These are phyloP conservation scores for Ctenodactylus gundi DNA, from an alignment of 2,113 vertebrate genomes.

Conservation along the genomic window DNA sequence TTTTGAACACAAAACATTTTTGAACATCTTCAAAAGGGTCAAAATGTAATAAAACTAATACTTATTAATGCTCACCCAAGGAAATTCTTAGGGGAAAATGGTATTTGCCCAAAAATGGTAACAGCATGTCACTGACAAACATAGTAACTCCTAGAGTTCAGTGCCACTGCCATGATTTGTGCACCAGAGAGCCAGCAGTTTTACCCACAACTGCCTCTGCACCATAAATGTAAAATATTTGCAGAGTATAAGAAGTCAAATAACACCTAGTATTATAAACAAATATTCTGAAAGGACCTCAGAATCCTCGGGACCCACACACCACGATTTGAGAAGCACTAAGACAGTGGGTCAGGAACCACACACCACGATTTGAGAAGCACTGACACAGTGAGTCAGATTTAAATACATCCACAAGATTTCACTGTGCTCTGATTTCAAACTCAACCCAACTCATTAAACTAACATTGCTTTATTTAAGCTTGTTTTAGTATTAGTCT, in stretches of 20 bases:
- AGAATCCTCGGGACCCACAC: not conserved
- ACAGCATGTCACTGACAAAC: not conserved
- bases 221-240: not conserved
- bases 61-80: not conserved
- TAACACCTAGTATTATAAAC: not conserved
- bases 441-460: not conserved
- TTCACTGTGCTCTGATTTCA: not conserved
- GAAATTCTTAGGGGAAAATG: not conserved
- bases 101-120: not conserved
- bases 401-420: not conserved
- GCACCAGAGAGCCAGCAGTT: not conserved
- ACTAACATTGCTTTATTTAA: not conserved
- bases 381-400: not conserved
- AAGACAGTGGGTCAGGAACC: not conserved
- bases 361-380: not conserved
- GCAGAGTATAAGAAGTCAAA: not conserved
- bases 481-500: conserved; percentile 28
- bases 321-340: not conserved
- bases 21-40: not conserved
- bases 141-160: not conserved
- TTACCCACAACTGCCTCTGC: not conserved
- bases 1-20: not conserved
- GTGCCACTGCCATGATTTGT: not conserved
- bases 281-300: not conserved
- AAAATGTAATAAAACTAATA: not conserved